Percentiles rank a stretch among this genome's conserved stretches.
Evolutionary conservation across 2,113 vertebrate species (phyloP).

Genomic region (Megalops atlanticus): DNA sequence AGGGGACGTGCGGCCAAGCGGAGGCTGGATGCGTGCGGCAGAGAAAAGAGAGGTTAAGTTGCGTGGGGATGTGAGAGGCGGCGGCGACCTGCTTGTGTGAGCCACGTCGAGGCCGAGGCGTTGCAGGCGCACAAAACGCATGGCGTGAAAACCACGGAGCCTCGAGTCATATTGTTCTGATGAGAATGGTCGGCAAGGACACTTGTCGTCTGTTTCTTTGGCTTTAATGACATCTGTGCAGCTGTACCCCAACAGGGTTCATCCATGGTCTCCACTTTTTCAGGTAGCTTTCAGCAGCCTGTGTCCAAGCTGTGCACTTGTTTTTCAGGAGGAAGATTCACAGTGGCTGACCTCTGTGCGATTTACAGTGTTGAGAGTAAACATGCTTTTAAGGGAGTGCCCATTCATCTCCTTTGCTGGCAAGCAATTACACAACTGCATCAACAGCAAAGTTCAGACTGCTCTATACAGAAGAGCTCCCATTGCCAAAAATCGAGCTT

Average conservation of each 20-base stretch:
- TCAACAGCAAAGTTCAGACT: neutral
- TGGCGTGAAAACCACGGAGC: no score
- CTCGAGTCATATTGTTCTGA: no score
- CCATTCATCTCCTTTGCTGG: neutral
- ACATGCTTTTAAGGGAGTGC: neutral
- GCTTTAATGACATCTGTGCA: neutral
- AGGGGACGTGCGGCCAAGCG: neutral
- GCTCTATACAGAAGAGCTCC: neutral
- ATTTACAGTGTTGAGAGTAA: neutral
- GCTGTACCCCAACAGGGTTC: neutral
- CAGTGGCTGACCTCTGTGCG: neutral
- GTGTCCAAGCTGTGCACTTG: neutral
- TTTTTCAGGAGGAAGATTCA: neutral
- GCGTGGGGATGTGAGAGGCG: no score
- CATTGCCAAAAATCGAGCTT: neutral
- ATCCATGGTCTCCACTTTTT: neutral
- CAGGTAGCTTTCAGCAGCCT: neutral
- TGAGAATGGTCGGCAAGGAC: no score
- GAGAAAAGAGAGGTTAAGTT: neutral
- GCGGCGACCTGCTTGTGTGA: no score
- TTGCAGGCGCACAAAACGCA: no score
- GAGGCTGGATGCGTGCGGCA: neutral
- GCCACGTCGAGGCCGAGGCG: no score
- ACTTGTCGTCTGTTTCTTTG: neutral
- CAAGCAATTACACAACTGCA: neutral